Evolutionary conservation across 2,888 invertebrate genomes (phyloP), one percentile per base, ranked within the genome.

Genomic region (Eurytoma californica): DNA sequence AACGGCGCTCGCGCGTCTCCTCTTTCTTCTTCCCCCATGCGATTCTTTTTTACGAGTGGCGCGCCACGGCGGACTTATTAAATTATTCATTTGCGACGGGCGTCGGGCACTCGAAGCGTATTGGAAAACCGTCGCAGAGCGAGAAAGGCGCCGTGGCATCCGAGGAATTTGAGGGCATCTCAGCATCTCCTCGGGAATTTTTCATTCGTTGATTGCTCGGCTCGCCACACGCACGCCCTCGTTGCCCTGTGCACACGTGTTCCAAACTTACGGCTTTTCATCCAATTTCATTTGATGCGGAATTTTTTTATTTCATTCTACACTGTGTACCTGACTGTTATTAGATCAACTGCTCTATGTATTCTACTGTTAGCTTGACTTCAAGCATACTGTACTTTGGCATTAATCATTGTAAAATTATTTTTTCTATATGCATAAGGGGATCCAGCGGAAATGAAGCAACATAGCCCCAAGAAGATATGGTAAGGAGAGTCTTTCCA

Each of bases 81-180:
- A 75, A 75, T 75, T 75, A 75, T 75, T 75, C 75, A 68, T 47
- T 39, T 18, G 68, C 53, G 28, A 3, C 18, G 16, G 18, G 68
- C 53, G 28, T 5, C 18, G 16, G 18, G 20, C 9, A 57, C 18
- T 24, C 58, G 58, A 24, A n/a, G 14, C 39, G 39, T 53, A 53
- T 53, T 5, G 53, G 53, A n/a, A 53, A 53, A 2, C 9, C 14
- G 53, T 16, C 53, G 53, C 2, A 1, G n/a, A n/a, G 53, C n/a
- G 16, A 53, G n/a, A n/a, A 53, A n/a, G 16, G 53, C 53, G 53
- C n/a, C 53, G n/a, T 14, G 53, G n/a, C 3, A 53, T 53, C 14
- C 53, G 53, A 53, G 53, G 53, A n/a, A n/a, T 53, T 53, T n/a
- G 39, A 39, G 39, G 9, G 53, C 53, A 3, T n/a, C 14, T 53